Conservation (phyloP, 2,797 vertebrate species). For the Coregonus suidteri region DNA sequence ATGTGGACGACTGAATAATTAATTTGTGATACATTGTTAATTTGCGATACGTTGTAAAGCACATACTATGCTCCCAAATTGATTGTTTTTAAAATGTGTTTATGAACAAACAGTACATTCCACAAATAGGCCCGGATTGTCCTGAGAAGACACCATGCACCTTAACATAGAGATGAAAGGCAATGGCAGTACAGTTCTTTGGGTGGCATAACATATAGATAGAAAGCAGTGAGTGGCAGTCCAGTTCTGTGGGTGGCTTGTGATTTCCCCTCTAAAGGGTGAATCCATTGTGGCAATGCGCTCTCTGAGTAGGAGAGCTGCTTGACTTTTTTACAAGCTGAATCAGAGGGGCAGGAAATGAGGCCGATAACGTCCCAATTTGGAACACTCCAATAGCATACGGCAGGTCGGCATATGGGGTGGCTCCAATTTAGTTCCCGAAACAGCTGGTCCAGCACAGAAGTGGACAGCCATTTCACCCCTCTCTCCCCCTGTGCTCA, state of each 20-base stretch:
- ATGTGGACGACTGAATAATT: slow-evolving; percentile 7
- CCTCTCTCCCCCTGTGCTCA: slow-evolving; percentile 63
- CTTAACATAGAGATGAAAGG: background rate
- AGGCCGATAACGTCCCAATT: slow-evolving; percentile 67
- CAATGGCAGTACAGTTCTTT: too few species aligned
- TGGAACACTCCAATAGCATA: slow-evolving; percentile 64
- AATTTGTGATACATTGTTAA: slow-evolving; percentile 7
- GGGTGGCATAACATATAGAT: background rate
- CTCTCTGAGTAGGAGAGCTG: slow-evolving; percentile 29
- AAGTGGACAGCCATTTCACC: slow-evolving; percentile 50
- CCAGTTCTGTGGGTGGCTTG: background rate
- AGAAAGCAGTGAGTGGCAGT: background rate
- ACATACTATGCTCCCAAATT: background rate
- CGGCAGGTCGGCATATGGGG: slow-evolving; percentile 56
- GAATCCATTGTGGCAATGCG: background rate
- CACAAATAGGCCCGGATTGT: background rate
- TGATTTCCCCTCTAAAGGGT: slow-evolving; percentile 1
- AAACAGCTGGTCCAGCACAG: slow-evolving; percentile 66
- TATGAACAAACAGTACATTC: background rate
- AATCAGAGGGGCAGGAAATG: slow-evolving; percentile 64
- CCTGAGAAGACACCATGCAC: background rate
- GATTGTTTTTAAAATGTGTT: background rate
- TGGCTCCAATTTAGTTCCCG: slow-evolving; percentile 61
- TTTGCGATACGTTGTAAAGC: background rate
- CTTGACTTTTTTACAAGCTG: slow-evolving; percentile 53